Conservation (phyloP, 2,888 invertebrate species). For the Xestobium rufovillosum region DNA sequence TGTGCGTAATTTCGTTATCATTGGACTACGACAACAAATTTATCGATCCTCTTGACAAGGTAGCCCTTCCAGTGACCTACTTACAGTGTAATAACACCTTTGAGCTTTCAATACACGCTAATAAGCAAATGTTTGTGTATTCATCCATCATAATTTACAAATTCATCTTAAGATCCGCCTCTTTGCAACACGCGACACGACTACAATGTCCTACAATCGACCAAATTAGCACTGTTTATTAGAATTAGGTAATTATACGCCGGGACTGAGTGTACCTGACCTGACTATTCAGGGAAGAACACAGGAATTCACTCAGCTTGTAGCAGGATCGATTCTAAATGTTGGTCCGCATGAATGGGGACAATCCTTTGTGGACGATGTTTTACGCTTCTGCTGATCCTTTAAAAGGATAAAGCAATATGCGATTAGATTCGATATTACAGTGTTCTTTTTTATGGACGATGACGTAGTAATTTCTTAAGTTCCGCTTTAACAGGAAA, state of each 20-base stretch:
- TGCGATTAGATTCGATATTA: slow-evolving; percentile 1
- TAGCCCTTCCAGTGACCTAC: background rate
- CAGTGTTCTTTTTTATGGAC: background rate
- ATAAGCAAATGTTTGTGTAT: slow-evolving; percentile 25
- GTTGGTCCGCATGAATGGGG: slow-evolving; percentile 29
- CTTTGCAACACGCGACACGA: slow-evolving; percentile 23
- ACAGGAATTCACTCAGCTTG: slow-evolving; percentile 32
- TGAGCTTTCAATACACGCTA: slow-evolving; percentile 22
- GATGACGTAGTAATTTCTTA: background rate
- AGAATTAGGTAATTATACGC: slow-evolving; percentile 9
- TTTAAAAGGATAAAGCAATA: slow-evolving; percentile 23
- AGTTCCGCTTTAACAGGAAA: too few relatives aligned
- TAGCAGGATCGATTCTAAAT: slow-evolving; percentile 29
- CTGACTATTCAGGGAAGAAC: slow-evolving; percentile 25
- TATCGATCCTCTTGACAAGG: background rate
- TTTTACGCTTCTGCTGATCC: slow-evolving; percentile 30
- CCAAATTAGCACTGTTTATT: slow-evolving; percentile 11
- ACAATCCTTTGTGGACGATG: slow-evolving; percentile 30
- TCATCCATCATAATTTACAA: slow-evolving; percentile 30
- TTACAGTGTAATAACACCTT: slow-evolving; percentile 1
- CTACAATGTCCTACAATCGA: slow-evolving; percentile 13
- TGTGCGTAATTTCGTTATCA: too few relatives aligned
- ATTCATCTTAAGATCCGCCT: slow-evolving; percentile 23
- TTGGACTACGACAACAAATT: too few relatives aligned
- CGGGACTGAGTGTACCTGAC: slow-evolving; percentile 15